Base-by-base conservation (phyloP, 2,113 vertebrate genomes). In the Carassius auratus region DNA sequence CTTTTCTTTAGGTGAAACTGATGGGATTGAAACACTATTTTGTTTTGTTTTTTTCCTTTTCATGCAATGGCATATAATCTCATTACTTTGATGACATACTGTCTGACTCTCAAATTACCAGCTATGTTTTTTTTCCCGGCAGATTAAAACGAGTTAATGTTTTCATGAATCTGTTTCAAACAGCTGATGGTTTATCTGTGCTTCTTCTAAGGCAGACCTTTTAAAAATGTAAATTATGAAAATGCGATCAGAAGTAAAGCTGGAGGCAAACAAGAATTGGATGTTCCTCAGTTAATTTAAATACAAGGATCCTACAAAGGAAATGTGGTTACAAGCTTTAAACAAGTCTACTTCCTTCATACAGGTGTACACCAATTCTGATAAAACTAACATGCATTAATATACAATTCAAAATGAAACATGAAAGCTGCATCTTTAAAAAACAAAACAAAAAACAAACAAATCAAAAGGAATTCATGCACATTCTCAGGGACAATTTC, bases 201-300 rank as follows among this genome's bases (percentile, higher is more conserved):
- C 42, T n/a, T 50, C 73, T 75, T 42, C 73, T 8, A 26, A 48
- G 26, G 73, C 42, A 75, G n/a, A 75, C n/a, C 42, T 75, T 75
- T 68, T 50, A 2, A 23, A 48, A 75, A 50, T 50, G 13, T 50
- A 48, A 75, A 50, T 75, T n/a, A 75, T 75, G 42, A 50, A 75
- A 75, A 75, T 75, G 21, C 21, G n/a, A 75, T 75, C 73, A 50
- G 73, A 75, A 75, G 21, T 23, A 48, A 48, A 75, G 42, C 73
- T 75, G 42, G 42, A 75, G 73, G 42, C 42, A 48, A 50, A 75
- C 21, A 26, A 8, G 42, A n/a, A 75, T 50, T 48, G 13, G 73
- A 50, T 50, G n/a, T 75, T 75, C 38, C n/a, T 50, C 42, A 4
- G 5, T 48, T 74, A 1, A 75, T 75, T 50, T 75, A 77, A 77